A percentile compares a stretch with the other conserved stretches of the same genome.
These are phyloP conservation scores for Heliopora coerulea DNA, from an alignment of 92 coral and sea anemone species.

Conservation along the genomic window DNA sequence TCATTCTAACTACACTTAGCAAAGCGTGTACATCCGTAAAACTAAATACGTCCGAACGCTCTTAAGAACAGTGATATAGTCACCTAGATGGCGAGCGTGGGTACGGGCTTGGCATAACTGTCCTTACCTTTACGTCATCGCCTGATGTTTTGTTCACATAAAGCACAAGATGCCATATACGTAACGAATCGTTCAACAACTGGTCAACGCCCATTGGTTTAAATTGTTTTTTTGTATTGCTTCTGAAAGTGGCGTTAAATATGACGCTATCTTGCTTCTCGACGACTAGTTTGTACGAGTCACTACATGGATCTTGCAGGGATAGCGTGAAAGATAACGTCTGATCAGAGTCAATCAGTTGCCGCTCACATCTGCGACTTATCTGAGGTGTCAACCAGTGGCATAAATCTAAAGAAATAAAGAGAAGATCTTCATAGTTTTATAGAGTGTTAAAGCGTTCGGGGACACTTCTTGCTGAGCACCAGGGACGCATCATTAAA, in stretches of 20 bases:
- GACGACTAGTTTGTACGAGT: neutral
- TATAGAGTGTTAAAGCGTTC: too few relatives aligned
- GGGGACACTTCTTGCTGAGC: too few relatives aligned
- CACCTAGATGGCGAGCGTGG: too few relatives aligned
- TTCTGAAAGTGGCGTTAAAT: neutral
- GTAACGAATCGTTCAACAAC: neutral
- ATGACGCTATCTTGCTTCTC: neutral
- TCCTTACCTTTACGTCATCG: constrained; percentile 6
- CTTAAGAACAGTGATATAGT: too few relatives aligned
- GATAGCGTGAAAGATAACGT: constrained; percentile 8
- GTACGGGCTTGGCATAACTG: too few relatives aligned
- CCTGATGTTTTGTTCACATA: neutral
- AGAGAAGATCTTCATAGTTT: too few relatives aligned
- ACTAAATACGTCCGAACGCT: too few relatives aligned
- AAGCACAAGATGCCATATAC: constrained; percentile 24
- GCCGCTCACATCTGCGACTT: constrained; percentile 4
- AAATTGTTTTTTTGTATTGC: neutral
- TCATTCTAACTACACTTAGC: too few relatives aligned
- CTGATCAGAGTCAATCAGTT: constrained; percentile 19
- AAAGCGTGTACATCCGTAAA: too few relatives aligned
- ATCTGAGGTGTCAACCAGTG: neutral
- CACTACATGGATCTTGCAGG: neutral
- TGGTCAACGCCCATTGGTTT: constrained; percentile 5
- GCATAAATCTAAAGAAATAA: constrained; percentile 1
- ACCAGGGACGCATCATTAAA: too few relatives aligned